Evolutionary conservation across 2,113 vertebrate genomes (phyloP), one percentile per base, ranked within the genome.

Genomic region (Psilopogon haemacephalus): DNA sequence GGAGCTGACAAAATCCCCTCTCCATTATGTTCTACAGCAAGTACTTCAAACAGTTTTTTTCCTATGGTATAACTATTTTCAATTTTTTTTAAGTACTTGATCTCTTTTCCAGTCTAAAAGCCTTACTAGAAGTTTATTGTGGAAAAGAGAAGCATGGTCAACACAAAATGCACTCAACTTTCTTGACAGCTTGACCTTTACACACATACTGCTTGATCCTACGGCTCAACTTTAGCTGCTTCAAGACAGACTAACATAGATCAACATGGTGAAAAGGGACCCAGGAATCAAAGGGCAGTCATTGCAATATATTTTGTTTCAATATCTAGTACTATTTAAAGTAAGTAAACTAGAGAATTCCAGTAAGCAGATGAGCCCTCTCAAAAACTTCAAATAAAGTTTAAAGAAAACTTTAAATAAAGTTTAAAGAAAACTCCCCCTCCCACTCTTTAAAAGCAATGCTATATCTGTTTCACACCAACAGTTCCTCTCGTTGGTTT

Each of bases 361-460:
- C 23, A 50, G 56, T 30, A 77, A 93, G 40, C 58, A 94, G 60
- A 50, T 32, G 44, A 38, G 65, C 56, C 52, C 54, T 42, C 35
- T 85, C 73, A 68, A 89, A 94, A 93, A 40, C 59, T 90, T 95
- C 23, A 82, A 87, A 91, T 69, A 63, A 52, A 58, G 50, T 50
- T n/a, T n/a, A n/a, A n/a, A n/a, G n/a, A 89, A 94, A 93, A 40
- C 59, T 90, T 95, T 26, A 82, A 87, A 91, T 69, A 63, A 52
- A 58, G 50, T 50, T n/a, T n/a, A n/a, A 89, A 33, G 58, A 91
- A 62, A 69, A 20, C 18, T 44, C 68, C 63, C 16, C 16, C 19
- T 33, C 50, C 40, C 8, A 23, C 76, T 82, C 60, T 78, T 91
- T 85, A 89, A 83, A 89, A 83, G 70, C 65, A 93, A 78, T 37